phyloP scores from a whole-genome alignment of 2,797 vertebrate species.

The Margarornis squamiger region DNA sequence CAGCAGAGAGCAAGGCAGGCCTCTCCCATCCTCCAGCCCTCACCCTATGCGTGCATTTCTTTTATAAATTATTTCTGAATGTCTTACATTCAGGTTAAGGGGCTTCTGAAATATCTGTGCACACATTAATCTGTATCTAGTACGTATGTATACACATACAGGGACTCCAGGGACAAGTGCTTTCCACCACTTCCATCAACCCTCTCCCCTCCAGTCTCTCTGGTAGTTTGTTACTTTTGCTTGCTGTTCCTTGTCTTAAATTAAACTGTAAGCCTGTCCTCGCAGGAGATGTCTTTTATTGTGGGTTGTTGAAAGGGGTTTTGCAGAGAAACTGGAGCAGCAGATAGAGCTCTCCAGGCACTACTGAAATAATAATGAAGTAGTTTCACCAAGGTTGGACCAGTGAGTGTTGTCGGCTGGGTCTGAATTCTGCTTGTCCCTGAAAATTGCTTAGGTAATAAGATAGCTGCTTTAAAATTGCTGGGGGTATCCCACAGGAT shows the following conservation, averaged over 20 bases:
- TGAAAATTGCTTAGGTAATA: conserved; percentile 57
- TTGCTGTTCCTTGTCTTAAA: conserved; percentile 42
- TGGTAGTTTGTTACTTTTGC: conserved; percentile 11
- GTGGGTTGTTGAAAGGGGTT: conserved; percentile 27
- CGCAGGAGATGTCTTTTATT: conserved; percentile 21
- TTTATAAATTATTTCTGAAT: background rate
- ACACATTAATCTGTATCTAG: background rate
- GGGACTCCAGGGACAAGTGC: background rate
- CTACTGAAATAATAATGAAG: conserved; percentile 68
- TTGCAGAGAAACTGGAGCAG: conserved; percentile 40
- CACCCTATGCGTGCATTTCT: rapidly evolving
- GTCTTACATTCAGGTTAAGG: background rate
- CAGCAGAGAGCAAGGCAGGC: background rate
- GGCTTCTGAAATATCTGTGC: background rate
- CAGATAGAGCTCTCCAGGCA: conserved; percentile 58
- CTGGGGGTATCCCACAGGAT: conserved; percentile 47
- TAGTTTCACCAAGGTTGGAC: conserved; percentile 53
- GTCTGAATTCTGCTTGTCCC: conserved; percentile 52
- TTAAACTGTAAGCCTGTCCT: conserved; percentile 23
- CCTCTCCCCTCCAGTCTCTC: background rate
- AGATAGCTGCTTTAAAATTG: conserved; percentile 46
- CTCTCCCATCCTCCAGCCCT: background rate
- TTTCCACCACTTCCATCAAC: background rate
- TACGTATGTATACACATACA: background rate
- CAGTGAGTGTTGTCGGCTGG: background rate